Evolutionary conservation across 2,888 invertebrate species (phyloP), one percentile per base, ranked within the genome.

Genomic region (Tineola bisselliella): DNA sequence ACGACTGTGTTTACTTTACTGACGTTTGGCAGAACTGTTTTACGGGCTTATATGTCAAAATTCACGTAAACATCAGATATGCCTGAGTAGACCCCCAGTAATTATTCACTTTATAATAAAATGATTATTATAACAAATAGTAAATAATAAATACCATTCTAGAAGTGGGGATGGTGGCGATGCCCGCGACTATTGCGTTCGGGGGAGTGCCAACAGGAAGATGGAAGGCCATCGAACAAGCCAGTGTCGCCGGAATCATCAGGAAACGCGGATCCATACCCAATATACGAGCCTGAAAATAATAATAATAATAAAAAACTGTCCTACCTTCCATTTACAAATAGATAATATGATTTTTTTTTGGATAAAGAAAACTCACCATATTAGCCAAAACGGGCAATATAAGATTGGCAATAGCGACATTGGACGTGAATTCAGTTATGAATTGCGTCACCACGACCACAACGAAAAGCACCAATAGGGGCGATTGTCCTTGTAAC

Each of bases 171-270:
- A 95, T 94, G 68, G 92, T 91, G 1, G 93, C 93, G 11, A 94
- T 93, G 0, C 93, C 94, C 17, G 94, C 94, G 0, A 94, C 96
- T 63, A 98, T 94, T 3, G 98, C 97, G 80, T 98, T 98, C 13
- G 97, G 97, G 1, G 97, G 97, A 0, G 97, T 97, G 58, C 96
- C 97, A 12, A 97, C 97, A 0, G 97, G 97, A 77, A 98, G 89
- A 89, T 96, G 96, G 89, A 97, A 95, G 8, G 94, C 96, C 88
- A 96, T 96, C 61, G 96, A 96, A 75, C 96, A 95, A 2, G 95
- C 93, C 19, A 97, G 84, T 0, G 96, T 91, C 0, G 95, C 95
- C 0, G 97, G 96, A 68, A 97, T 87, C 92, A 97, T 96, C 75
- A 97, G 87, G 79, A 94, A 95, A 62, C 98, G 84, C 0, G 97